Evolutionary conservation across 2,797 vertebrate species (phyloP).

Genomic region (Mastacembelus armatus): DNA sequence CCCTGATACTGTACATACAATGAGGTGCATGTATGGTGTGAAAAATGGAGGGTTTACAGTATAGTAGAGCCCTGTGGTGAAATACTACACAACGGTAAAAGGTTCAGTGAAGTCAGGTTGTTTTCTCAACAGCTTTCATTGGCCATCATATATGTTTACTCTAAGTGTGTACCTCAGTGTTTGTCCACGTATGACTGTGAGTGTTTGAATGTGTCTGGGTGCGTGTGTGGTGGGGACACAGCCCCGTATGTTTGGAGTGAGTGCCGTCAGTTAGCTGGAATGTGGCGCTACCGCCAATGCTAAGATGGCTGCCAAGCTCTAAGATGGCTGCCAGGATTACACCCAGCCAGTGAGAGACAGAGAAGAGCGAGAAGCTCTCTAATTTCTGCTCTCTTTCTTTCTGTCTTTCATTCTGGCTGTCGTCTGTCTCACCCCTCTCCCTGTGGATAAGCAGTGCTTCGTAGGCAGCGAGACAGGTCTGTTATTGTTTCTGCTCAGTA

Average conservation of each 20-base stretch:
- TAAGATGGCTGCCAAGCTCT: slow-evolving; percentile 98
- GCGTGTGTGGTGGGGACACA: slow-evolving; percentile 60
- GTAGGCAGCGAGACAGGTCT: slow-evolving; percentile 82
- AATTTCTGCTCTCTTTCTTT: slow-evolving; percentile 65
- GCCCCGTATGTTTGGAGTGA: slow-evolving; percentile 80
- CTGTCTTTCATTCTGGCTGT: slow-evolving; percentile 57
- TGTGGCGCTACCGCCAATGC: slow-evolving; percentile 87
- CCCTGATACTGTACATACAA: slow-evolving; percentile 20
- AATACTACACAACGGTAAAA: slow-evolving; percentile 65
- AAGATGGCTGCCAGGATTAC: slow-evolving; percentile 93
- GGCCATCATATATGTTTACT: slow-evolving; percentile 79
- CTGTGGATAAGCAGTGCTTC: slow-evolving; percentile 77
- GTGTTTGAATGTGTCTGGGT: slow-evolving; percentile 71
- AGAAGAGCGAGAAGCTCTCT: slow-evolving; percentile 70
- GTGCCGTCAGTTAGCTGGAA: slow-evolving; percentile 87
- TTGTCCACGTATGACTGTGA: slow-evolving; percentile 62
- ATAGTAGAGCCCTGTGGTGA: slow-evolving; percentile 60
- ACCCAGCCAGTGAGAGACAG: slow-evolving; percentile 75
- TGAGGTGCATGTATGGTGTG: slow-evolving; percentile 35
- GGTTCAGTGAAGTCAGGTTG: slow-evolving; percentile 70
- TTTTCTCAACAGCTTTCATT: slow-evolving; percentile 79
- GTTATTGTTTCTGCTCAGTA: slow-evolving; percentile 85
- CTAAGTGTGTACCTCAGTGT: slow-evolving; percentile 68
- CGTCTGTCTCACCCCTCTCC: slow-evolving; percentile 67
- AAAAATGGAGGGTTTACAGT: slow-evolving; percentile 61